A percentile compares a stretch with the other conserved stretches of the same genome.
phyloP scores from a whole-genome alignment of 2,797 vertebrate species.

The Clarias pachynema region DNA sequence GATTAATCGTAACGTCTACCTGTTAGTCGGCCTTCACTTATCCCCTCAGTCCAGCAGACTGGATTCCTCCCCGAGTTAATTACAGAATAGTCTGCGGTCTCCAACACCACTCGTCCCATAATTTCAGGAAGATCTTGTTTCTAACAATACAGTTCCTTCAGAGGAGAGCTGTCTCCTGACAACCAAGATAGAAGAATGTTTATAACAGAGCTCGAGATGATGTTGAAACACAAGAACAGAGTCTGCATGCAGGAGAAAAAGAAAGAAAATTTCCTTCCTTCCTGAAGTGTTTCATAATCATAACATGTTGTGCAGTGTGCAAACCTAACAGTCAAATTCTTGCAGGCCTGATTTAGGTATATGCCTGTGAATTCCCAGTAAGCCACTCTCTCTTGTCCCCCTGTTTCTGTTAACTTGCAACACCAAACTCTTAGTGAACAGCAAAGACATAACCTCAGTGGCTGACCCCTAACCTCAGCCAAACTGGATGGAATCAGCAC shows the following conservation, averaged over 20 bases:
- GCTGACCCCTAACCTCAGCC: conserved; percentile 35
- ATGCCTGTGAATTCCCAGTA: conserved; percentile 12
- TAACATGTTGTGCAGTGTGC: background rate
- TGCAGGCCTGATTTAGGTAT: background rate
- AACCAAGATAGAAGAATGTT: conserved; percentile 39
- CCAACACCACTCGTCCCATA: conserved; percentile 31
- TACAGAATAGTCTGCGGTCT: conserved; percentile 40
- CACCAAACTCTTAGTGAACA: conserved; percentile 21
- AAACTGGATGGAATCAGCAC: conserved; percentile 51
- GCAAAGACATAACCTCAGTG: conserved; percentile 10
- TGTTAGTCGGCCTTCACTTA: conserved; percentile 28
- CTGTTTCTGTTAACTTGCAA: background rate
- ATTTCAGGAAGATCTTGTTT: conserved; percentile 54
- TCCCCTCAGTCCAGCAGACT: conserved; percentile 33
- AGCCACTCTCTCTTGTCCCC: background rate
- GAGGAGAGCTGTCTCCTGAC: conserved; percentile 32
- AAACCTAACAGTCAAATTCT: background rate
- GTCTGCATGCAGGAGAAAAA: background rate
- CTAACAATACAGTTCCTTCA: conserved; percentile 45
- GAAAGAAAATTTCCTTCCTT: conserved; percentile 2
- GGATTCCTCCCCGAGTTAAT: conserved; percentile 52
- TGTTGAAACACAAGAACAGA: conserved; percentile 49
- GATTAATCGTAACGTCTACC: conserved; percentile 50
- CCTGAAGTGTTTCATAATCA: background rate
- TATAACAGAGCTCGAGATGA: conserved; percentile 50